phyloP scores from a whole-genome alignment of 2,888 invertebrate species.

The Drosophila kuntzei region DNA sequence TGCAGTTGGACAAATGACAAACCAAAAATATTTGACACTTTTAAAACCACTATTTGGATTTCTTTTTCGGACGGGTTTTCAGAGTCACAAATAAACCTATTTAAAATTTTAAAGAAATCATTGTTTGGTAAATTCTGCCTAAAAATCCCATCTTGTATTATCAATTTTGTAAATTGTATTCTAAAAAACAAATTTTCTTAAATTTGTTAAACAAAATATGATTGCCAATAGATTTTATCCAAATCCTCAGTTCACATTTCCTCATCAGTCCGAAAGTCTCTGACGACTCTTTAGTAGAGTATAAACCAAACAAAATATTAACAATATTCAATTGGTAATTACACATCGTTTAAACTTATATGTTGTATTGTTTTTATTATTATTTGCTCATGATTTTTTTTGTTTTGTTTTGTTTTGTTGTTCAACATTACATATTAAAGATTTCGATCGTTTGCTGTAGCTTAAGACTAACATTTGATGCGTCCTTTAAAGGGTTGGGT shows the following conservation, averaged over 20 bases:
- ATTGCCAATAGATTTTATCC: not conserved
- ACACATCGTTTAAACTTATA: conserved; percentile 55
- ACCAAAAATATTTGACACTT: not conserved
- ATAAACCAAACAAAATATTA: not conserved
- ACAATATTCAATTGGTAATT: conserved; percentile 16
- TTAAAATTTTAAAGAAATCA: too few species aligned
- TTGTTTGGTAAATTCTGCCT: too few species aligned
- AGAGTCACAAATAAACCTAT: too few species aligned
- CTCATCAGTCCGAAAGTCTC: not conserved
- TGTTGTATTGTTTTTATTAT: conserved; percentile 42
- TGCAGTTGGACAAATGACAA: not conserved
- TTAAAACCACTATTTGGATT: not conserved
- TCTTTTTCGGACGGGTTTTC: not conserved
- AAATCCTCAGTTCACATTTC: not conserved
- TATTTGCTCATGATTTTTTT: conserved; percentile 55
- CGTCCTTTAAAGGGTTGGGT: conserved; percentile 41
- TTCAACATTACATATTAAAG: conserved; percentile 65
- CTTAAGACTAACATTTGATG: conserved; percentile 70
- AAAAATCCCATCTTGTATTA: too few species aligned
- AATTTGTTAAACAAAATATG: not conserved
- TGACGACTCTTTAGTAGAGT: not conserved
- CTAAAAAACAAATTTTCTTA: conserved; percentile 14
- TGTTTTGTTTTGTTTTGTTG: conserved; percentile 40
- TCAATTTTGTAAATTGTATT: not conserved
- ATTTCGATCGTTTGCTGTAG: conserved; percentile 61